Conservation (phyloP, 2,797 vertebrate genomes). For the Tapera naevia region DNA sequence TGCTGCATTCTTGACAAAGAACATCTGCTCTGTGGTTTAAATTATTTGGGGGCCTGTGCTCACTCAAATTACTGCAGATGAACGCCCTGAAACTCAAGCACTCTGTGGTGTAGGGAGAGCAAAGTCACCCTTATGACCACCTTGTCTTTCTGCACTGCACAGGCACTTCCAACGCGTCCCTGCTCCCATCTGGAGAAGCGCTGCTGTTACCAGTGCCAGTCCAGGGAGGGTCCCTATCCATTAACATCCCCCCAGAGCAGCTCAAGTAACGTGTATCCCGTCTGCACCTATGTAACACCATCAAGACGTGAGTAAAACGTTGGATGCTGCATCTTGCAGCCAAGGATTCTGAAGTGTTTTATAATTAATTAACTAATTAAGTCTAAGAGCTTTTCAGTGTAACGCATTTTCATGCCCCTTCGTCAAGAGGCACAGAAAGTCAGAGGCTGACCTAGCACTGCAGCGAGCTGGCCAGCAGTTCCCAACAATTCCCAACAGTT, state of each 20-base stretch:
- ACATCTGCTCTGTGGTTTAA: background rate
- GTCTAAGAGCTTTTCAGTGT: background rate
- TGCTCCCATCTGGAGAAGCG: background rate
- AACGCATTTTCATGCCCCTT: background rate
- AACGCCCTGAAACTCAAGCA: background rate
- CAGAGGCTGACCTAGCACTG: background rate
- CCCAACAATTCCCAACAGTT: background rate
- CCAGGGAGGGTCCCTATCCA: background rate
- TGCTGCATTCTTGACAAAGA: background rate
- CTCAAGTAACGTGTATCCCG: background rate
- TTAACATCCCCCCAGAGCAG: background rate
- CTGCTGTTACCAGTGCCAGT: background rate
- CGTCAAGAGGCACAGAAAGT: background rate
- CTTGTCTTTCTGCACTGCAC: background rate
- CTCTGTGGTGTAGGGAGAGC: fast-evolving
- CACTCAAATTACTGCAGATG: background rate
- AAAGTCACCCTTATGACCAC: background rate
- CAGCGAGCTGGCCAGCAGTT: background rate
- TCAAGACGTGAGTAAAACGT: background rate
- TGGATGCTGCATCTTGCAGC: slow-evolving; percentile 52
- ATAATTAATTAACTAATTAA: slow-evolving; percentile 60
- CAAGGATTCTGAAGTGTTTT: slow-evolving; percentile 34
- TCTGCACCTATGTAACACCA: background rate
- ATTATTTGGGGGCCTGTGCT: background rate
- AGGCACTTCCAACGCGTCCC: background rate